phyloP scores from a whole-genome alignment of 92 coral and sea anemone genomes.

The Actinernus sp. region DNA sequence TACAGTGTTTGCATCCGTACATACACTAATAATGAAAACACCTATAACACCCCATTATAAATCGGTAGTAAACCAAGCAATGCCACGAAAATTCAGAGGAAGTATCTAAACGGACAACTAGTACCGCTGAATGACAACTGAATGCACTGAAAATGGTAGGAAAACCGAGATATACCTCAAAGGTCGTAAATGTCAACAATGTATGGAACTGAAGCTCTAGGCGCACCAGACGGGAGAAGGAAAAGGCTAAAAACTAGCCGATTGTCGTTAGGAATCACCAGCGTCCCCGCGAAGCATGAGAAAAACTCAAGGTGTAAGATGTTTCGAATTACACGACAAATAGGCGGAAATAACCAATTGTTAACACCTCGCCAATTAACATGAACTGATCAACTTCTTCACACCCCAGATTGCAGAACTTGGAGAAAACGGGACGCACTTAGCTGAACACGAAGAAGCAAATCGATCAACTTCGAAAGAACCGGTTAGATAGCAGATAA shows the following conservation, averaged over 20 bases:
- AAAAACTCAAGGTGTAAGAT: conserved; percentile 24
- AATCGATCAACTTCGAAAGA: conserved; percentile 1
- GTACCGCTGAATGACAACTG: too few relatives aligned
- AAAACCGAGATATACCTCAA: too few relatives aligned
- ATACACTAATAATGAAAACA: too few relatives aligned
- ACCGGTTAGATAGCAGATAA: background rate
- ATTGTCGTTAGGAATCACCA: conserved; percentile 36
- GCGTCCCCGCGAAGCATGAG: conserved; percentile 7
- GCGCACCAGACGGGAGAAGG: too few relatives aligned
- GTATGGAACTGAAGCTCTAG: too few relatives aligned
- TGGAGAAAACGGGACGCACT: conserved; percentile 37
- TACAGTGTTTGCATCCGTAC: too few relatives aligned
- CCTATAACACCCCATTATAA: too few relatives aligned
- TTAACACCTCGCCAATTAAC: conserved; percentile 55
- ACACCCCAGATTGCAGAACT: conserved; percentile 52
- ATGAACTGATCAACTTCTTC: conserved; percentile 67
- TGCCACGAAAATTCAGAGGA: too few relatives aligned
- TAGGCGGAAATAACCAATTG: conserved; percentile 70
- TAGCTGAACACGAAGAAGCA: conserved; percentile 2
- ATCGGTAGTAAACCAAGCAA: too few relatives aligned
- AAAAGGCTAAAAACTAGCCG: conserved; percentile 48
- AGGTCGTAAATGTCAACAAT: too few relatives aligned
- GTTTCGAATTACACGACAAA: conserved; percentile 28
- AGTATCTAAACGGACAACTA: too few relatives aligned
- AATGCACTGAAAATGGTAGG: too few relatives aligned